These are phyloP conservation scores for Melipona bicolor DNA, from an alignment of 2,888 invertebrate genomes.

Conservation along the genomic window DNA sequence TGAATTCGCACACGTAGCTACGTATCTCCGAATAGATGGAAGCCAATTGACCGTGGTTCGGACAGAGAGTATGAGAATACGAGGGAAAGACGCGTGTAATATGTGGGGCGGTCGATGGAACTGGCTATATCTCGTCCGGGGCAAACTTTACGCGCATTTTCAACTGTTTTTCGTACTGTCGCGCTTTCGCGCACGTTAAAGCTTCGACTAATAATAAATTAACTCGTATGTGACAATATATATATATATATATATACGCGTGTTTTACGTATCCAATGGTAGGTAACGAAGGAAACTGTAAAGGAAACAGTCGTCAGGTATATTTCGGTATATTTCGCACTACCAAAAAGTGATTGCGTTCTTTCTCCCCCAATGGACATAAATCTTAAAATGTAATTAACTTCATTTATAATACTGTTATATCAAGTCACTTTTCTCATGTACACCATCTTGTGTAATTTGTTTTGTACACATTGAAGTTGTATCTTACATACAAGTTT, in stretches of 20 bases:
- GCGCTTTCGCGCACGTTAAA: slow-evolving; percentile 18
- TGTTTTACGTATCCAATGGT: background rate
- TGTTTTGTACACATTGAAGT: too few species aligned
- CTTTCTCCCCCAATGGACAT: background rate
- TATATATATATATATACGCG: too few species aligned
- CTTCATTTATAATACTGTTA: too few species aligned
- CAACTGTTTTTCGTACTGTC: slow-evolving; percentile 10
- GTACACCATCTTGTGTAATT: too few species aligned
- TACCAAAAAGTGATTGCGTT: too few species aligned
- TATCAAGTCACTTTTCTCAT: too few species aligned
- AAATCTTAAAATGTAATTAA: too few species aligned
- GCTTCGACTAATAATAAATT: slow-evolving; percentile 17
- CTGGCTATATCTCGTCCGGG: slow-evolving; percentile 46
- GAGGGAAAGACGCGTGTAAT: slow-evolving; percentile 67
- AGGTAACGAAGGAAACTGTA: too few species aligned
- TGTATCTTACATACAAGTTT: too few species aligned
- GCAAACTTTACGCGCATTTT: slow-evolving; percentile 11
- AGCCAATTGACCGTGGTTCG: slow-evolving; percentile 73
- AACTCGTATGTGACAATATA: background rate
- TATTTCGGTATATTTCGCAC: too few species aligned
- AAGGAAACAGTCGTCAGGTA: background rate
- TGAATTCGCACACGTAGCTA: slow-evolving; percentile 15
- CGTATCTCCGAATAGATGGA: slow-evolving; percentile 45
- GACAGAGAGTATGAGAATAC: slow-evolving; percentile 45
- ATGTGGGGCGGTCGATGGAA: slow-evolving; percentile 79